Evolutionary conservation across 2,888 invertebrate species (phyloP).

Genomic region (Aplocera efformata): DNA sequence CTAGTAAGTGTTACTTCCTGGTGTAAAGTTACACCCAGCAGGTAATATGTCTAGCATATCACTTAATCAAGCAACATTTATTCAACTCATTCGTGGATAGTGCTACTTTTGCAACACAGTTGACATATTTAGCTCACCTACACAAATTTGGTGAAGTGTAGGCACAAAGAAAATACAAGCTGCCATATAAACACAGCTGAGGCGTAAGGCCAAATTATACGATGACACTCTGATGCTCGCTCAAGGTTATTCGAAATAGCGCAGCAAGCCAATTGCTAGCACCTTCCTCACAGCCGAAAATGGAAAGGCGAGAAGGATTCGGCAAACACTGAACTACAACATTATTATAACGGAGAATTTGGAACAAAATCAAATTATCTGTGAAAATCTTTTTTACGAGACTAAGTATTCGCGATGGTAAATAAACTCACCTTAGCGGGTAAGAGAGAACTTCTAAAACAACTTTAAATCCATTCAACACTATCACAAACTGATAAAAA

Average conservation of each 20-base stretch:
- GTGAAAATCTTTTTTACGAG: slow-evolving; percentile 35
- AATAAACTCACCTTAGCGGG: slow-evolving; percentile 51
- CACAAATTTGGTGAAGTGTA: not conserved
- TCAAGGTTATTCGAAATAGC: slow-evolving; percentile 57
- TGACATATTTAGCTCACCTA: not conserved
- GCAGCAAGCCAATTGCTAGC: slow-evolving; percentile 36
- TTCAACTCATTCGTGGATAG: too few relatives aligned
- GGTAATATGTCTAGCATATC: not conserved
- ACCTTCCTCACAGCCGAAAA: too few relatives aligned
- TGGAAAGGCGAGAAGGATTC: too few relatives aligned
- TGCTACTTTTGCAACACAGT: too few relatives aligned
- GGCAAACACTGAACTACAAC: slow-evolving; percentile 18
- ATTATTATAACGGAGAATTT: slow-evolving; percentile 34
- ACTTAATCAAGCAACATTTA: not conserved
- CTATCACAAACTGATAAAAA: slow-evolving; percentile 38
- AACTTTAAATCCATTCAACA: slow-evolving; percentile 53
- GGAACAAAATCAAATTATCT: slow-evolving; percentile 29
- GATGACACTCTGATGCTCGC: slow-evolving; percentile 46
- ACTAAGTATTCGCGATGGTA: slow-evolving; percentile 20
- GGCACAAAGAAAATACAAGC: slow-evolving; percentile 22
- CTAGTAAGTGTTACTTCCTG: slow-evolving; percentile 8
- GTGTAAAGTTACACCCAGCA: slow-evolving; percentile 1
- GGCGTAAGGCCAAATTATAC: slow-evolving; percentile 47
- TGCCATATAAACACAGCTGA: slow-evolving; percentile 32
- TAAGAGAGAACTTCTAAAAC: slow-evolving; percentile 29